Percentiles rank a stretch among this genome's conserved stretches.
Conservation (phyloP, 1,140 invertebrate species). For the Diploscapter pachys region DNA sequence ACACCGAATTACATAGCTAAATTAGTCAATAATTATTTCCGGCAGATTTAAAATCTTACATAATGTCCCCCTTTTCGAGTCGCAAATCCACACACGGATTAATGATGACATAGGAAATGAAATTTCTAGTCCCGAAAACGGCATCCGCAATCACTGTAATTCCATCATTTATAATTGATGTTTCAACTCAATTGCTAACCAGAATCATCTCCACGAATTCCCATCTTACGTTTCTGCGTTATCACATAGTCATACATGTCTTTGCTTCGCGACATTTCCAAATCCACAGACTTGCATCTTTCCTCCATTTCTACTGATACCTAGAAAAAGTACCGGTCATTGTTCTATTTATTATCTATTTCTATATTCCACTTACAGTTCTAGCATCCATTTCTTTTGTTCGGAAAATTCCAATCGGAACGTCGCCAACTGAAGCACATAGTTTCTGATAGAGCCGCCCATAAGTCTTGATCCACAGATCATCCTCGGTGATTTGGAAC, state of each 20-base stretch:
- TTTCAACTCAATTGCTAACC: neutral
- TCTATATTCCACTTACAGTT: slow-evolving; percentile 39
- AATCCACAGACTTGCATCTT: slow-evolving; percentile 18
- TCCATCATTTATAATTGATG: slow-evolving; percentile 79
- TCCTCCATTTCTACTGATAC: slow-evolving; percentile 15
- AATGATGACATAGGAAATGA: slow-evolving; percentile 91
- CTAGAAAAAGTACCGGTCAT: no score
- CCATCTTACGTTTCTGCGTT: slow-evolving; percentile 22
- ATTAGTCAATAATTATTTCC: slow-evolving; percentile 6
- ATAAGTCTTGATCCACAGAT: slow-evolving; percentile 96
- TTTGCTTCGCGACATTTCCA: slow-evolving; percentile 12
- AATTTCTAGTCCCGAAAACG: slow-evolving; percentile 62
- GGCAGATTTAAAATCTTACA: slow-evolving; percentile 68
- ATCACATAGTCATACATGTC: slow-evolving; percentile 34
- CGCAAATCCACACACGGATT: slow-evolving; percentile 95
- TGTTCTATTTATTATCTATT: no score
- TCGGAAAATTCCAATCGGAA: slow-evolving; percentile 94
- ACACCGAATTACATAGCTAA: slow-evolving; percentile 44
- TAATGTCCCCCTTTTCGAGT: slow-evolving; percentile 89
- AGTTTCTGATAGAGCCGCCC: slow-evolving; percentile 93
- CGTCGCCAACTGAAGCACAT: slow-evolving; percentile 95
- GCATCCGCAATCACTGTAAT: slow-evolving; percentile 58
- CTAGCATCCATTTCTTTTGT: slow-evolving; percentile 68
- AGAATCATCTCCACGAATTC: slow-evolving; percentile 6
- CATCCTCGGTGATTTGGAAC: slow-evolving; percentile 91